Evolutionary conservation across 1,140 invertebrate species (phyloP), one percentile per base, ranked within the genome.

Genomic region (Bombus difficillimus): DNA sequence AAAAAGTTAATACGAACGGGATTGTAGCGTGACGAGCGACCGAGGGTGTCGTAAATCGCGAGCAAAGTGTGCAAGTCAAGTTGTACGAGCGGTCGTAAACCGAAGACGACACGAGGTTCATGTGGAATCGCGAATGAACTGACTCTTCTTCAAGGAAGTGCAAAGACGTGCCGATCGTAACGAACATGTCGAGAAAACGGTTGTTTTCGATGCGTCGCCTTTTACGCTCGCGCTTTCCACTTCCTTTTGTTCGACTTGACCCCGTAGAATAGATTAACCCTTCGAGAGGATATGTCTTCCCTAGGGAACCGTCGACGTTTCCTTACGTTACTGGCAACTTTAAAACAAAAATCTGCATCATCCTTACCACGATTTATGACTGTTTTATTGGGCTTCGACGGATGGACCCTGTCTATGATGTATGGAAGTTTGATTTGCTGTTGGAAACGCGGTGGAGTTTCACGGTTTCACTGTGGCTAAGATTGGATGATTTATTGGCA

Each of bases 141-240:
- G 57, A 37, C 13, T 32, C 4, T 66, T 78, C 18, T 12, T 59
- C 22, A 5, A n/a, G 77, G 22, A 43, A 47, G 68, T 22, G 62
- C n/a, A 25, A 25, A 22, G 15, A 66, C 76, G 59, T 78, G 59
- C n/a, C n/a, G 76, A 78, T 78, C 76, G 76, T 64, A 78, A 78
- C 62, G 32, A n/a, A 32, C 13, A 6, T 12, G 47, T 25, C 22
- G 53, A 6, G n/a, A 25, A 59, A 39, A 13, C 32, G 74, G 25
- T 47, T 43, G 59, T 73, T 87, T 34, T 86, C 78, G 64, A 86
- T 81, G 62, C 64, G 32, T 62, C 28, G 62, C 76, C 62, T 34
- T 86, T 75, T 66, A 41, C n/a, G n/a, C 34, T 39, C 41, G 22
- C 41, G 37, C 32, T 66, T 53, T 10, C 34, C n/a, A 15, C 18